Base-by-base conservation (phyloP, 2,113 vertebrate species). In the Pteropus alecto region DNA sequence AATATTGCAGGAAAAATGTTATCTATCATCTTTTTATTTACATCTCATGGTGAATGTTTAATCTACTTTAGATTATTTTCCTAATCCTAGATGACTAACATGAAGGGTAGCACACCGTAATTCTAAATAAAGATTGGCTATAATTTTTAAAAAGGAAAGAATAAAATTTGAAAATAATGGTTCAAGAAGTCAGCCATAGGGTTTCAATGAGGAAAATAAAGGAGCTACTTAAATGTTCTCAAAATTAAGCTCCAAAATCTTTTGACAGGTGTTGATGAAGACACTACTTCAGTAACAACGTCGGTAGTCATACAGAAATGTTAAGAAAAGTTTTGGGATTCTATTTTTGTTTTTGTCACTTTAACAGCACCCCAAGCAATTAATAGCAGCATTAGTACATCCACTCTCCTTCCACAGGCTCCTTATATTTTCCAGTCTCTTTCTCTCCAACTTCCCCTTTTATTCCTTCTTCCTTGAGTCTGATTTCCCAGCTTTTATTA, bases 211-310 rank as follows among this genome's bases (percentile, higher is more conserved):
- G 61, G 54, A 90, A 88, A 77, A 93, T 48, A 65, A 94, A 74
- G 35, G 18, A 16, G 43, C 26, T 51, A 87, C 33, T 71, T 95
- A 58, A 58, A 38, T 26, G 13, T 88, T 93, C 35, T 89, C 93
- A 92, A 93, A 95, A 92, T 15, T 61, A 92, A 18, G 1, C 0
- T 58, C 48, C n/a, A 96, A 85, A 74, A 88, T 96, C 82, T 63
- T 91, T 68, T 46, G 83, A 67, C 15, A 97, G 84, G 21, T 46
- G 56, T 48, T 93, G 87, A 93, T 43, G 35, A 95, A 97, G 26
- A 79, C 0, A 0, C 43, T 63, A 93, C 35, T 48, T 96, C 0
- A 79, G 54, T 48, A 87, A 71, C 7, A 54, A 86, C 67, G 28
- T 1, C 74, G 65, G 15, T 22, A 93, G 82, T 71, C 70, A 38